Evolutionary conservation across 2,888 invertebrate species (phyloP), one percentile per base, ranked within the genome.

Genomic region (Branchinecta sandiegonensis): DNA sequence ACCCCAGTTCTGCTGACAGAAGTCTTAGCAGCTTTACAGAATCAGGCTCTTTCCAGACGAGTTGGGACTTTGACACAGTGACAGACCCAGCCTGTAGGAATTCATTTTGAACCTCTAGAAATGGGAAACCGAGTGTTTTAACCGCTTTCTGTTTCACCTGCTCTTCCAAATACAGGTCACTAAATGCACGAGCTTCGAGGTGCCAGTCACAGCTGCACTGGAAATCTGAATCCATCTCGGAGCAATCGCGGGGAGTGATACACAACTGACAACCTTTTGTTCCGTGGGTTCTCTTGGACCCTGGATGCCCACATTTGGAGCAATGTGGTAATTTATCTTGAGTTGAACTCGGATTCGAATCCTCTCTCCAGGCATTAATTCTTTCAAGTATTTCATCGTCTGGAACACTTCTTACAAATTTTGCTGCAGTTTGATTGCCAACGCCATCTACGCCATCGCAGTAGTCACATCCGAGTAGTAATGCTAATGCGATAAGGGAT

Each of bases 391-490:
- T 81, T 71, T 85, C 82, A 12, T 80, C 76, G 67, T 89, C 86
- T 17, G 80, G 75, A 47, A 87, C 79, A 68, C 81, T 81, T 71
- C 84, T 83, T 68, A 90, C 83, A 69, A 89, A 83, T 72, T 88
- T 86, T 4, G 89, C 75, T 8, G 86, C 89, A 2, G 86, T 85
- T 71, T 90, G 88, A 71, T 86, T 86, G 0, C 94, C 94, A 66
- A 89, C 81, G 0, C 88, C 88, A 50, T 80, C 81, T 71, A 94
- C 78, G 73, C 94, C 90, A 7, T 85, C 85, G 0, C 82, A 82
- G 76, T 93, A 94, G 78, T 94, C 94, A 76, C 91, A 92, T 0
- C 94, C 94, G 72, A 90, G 87, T 1, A 94, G 79, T 47, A 94
- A 77, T 8, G 91, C 92, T 74, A 94, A 79, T 0, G 87, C 90